These are phyloP conservation scores for Acleris sparsana DNA, from an alignment of 2,888 invertebrate genomes.

Conservation along the genomic window DNA sequence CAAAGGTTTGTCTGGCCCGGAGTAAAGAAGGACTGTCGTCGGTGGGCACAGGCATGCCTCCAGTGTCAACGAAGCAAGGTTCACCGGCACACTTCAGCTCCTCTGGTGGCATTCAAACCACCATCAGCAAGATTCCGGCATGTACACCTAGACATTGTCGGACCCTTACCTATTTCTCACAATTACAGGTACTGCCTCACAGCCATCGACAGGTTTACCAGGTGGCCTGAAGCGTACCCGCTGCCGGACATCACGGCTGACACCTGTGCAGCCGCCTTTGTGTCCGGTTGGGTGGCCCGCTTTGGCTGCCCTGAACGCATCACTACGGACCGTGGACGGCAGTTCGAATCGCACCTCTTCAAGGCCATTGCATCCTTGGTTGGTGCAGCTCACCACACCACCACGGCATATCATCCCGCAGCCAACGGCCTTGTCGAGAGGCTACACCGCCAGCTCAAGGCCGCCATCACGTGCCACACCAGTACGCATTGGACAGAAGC, in stretches of 20 bases:
- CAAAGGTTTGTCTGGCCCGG: constrained; percentile 53
- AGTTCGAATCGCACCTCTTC: constrained; percentile 1
- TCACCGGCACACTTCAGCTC: constrained; percentile 43
- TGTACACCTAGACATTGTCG: constrained; percentile 51
- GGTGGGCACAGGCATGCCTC: constrained; percentile 45
- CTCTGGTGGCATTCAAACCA: constrained; percentile 39
- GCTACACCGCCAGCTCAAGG: constrained; percentile 1
- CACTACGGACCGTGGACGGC: neutral
- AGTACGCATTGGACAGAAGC: constrained; percentile 39
- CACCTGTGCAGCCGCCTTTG: neutral
- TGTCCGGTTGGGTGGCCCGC: neutral
- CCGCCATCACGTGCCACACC: neutral
- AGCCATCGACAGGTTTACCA: constrained; percentile 42
- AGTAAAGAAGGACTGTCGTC: constrained; percentile 45
- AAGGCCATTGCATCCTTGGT: neutral
- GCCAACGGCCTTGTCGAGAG: constrained; percentile 60
- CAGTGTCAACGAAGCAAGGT: constrained; percentile 51
- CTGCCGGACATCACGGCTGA: neutral
- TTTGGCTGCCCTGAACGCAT: neutral
- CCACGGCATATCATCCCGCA: constrained; percentile 35
- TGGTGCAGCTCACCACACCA: neutral
- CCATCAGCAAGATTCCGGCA: constrained; percentile 47
- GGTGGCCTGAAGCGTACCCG: constrained; percentile 5
- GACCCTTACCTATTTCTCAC: constrained; percentile 40
- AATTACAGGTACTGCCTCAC: constrained; percentile 43